Evolutionary conservation across 2,888 invertebrate genomes (phyloP).

Genomic region (Perithous albicinctus): DNA sequence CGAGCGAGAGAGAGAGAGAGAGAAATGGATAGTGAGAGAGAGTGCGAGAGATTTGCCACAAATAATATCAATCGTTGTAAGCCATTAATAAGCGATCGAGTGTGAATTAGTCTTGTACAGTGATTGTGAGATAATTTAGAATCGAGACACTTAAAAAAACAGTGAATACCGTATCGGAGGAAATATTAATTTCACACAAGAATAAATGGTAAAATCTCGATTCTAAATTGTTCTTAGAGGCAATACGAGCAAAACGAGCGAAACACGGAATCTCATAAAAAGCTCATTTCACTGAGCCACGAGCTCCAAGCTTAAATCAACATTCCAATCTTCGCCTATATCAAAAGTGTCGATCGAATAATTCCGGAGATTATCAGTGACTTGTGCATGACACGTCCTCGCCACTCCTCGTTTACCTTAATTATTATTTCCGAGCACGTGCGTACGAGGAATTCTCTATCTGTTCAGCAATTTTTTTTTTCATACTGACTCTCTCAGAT

Average conservation of each 20-base stretch:
- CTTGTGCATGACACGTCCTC: slow-evolving; percentile 1
- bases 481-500: too few species aligned
- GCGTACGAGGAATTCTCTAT: too few species aligned
- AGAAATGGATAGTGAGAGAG: slow-evolving; percentile 37
- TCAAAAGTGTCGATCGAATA: slow-evolving; percentile 18
- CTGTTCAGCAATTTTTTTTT: slow-evolving; percentile 7
- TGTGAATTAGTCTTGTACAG: slow-evolving; percentile 42
- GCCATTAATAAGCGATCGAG: slow-evolving; percentile 44
- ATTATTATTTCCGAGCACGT: neutral
- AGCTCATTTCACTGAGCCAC: neutral
- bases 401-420: neutral
- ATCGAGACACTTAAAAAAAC: slow-evolving; percentile 26
- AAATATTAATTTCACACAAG: neutral
- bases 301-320: slow-evolving; percentile 11
- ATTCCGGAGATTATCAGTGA: neutral
- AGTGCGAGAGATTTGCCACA: slow-evolving; percentile 53
- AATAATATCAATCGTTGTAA: slow-evolving; percentile 64
- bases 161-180: neutral
- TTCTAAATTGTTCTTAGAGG: slow-evolving; percentile 44
- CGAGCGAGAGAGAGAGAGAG: slow-evolving; percentile 33
- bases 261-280: slow-evolving; percentile 1
- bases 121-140: slow-evolving; percentile 59
- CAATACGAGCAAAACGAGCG: slow-evolving; percentile 40
- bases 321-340: slow-evolving; percentile 31
- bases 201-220: slow-evolving; percentile 1